phyloP scores from a whole-genome alignment of 2,888 invertebrate genomes.

The Xylota sylvarum region DNA sequence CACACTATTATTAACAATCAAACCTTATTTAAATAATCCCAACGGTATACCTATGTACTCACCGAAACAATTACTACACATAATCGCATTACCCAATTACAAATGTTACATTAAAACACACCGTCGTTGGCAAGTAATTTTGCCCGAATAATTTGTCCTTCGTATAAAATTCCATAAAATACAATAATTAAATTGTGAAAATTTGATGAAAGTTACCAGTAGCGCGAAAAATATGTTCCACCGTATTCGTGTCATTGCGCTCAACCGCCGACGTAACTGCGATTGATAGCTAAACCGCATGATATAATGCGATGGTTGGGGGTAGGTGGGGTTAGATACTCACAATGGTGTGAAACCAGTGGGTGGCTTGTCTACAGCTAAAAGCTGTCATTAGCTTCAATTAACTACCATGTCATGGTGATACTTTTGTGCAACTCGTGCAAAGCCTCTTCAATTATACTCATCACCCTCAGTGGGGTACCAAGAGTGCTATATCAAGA shows the following conservation, averaged over 20 bases:
- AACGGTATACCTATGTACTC: background rate
- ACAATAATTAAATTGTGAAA: slow-evolving; percentile 63
- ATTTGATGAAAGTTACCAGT: slow-evolving; percentile 59
- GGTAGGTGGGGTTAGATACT: background rate
- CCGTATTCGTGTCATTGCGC: slow-evolving; percentile 47
- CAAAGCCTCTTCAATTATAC: slow-evolving; percentile 68
- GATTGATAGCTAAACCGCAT: slow-evolving; percentile 55
- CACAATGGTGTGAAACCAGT: slow-evolving; percentile 32
- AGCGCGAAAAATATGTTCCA: slow-evolving; percentile 16
- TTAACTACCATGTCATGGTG: slow-evolving; percentile 74
- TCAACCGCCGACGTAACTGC: slow-evolving; percentile 35
- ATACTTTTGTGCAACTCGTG: slow-evolving; percentile 62
- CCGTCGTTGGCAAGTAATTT: slow-evolving; percentile 8
- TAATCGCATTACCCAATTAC: slow-evolving; percentile 9
- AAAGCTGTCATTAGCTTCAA: slow-evolving; percentile 76
- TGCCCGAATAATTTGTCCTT: background rate
- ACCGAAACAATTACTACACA: background rate
- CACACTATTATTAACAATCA: background rate
- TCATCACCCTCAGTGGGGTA: slow-evolving; percentile 43
- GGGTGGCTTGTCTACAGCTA: slow-evolving; percentile 64
- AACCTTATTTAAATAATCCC: background rate
- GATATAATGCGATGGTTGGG: slow-evolving; percentile 6
- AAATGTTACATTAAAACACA: background rate
- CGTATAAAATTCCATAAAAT: slow-evolving; percentile 22
- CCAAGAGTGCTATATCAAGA: slow-evolving; percentile 17